Evolutionary conservation across 1,140 invertebrate species (phyloP), one percentile per base, ranked within the genome.

Genomic region (Samia ricini): DNA sequence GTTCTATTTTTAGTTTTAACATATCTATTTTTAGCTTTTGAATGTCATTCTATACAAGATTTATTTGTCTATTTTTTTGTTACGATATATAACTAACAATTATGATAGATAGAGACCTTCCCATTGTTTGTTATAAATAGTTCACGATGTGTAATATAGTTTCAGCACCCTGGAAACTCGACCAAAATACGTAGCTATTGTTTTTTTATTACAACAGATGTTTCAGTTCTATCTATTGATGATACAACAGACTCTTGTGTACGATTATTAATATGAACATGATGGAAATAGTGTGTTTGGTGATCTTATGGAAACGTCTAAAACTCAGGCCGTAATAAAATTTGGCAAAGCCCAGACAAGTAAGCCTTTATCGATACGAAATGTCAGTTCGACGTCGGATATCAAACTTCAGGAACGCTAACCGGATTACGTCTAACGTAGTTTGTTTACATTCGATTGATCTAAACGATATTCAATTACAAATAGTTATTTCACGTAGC

Each of bases 151-250:
- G 22, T 36, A 20, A 33, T 57, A 51, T 60, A 52, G 59, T 22
- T 18, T 60, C 49, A 51, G 23, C 57, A 60, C 20, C 24, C 48
- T 18, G 23, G n/a, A 26, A 18, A 23, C 0, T 51, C 22, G 50
- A 60, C 48, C 7, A 52, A 60, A 60, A 60, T 60, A 60, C 33
- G 12, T 36, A 36, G 26, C 52, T 21, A 57, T 42, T 57, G 56
- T 57, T 57, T 57, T n/a, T 51, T 57, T 57, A 57, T 57, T 36
- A 29, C 56, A 57, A 33, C 56, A 57, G 56, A 57, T 57, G 55
- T 56, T 56, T 12, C 12, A 33, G 36, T 33, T 57, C 56, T 55
- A 23, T 24, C 2, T n/a, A 26, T 57, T 36, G 33, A 20, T 33
- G 26, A 57, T 20, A 57, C 33, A 19, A 57, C 18, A 52, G 33